Evolutionary conservation across 2,888 invertebrate genomes (phyloP), one percentile per base, ranked within the genome.

Genomic region (Prosopocoilus inquinatus): DNA sequence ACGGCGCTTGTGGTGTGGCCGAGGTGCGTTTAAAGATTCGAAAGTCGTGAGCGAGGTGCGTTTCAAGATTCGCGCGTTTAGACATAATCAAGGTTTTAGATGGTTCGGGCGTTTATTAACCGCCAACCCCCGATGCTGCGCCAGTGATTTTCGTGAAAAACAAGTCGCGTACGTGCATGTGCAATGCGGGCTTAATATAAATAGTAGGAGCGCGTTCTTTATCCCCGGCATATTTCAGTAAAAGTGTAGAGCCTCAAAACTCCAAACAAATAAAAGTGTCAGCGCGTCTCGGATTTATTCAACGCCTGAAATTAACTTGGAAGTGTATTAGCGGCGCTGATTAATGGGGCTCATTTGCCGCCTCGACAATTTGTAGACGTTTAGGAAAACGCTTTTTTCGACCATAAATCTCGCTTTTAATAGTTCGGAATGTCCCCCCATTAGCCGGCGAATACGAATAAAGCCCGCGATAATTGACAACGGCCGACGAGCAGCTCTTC

Each of bases 321-420:
- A 63, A 60, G 65, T 62, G 75, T 75, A 75, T 75, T 75, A 74
- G 72, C 62, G 65, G 57, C 64, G 66, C 67, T 76, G 75, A 76
- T 75, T 72, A 75, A 76, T 75, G 75, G 61, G 58, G 55, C 74
- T 76, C 76, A 76, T 76, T 76, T 76, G 75, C 76, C 72, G 76
- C 70, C 73, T 73, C 76, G 75, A 75, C 76, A 75, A 77, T 77
- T 77, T 77, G 77, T 77, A 77, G 75, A 76, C 75, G 72, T 75
- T 75, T 75, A 75, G 72, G 72, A 74, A 72, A 74, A 72, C 70
- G 67, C 67, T 70, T 71, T 72, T 68, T 75, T 71, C 70, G 62
- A 61, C 67, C 69, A 70, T 76, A 76, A 76, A 76, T 76, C 76
- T 75, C 65, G 69, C 75, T 76, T 76, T 76, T 76, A 76, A 75